Percentiles rank a stretch among this genome's conserved stretches.
These are phyloP conservation scores for Cotesia typhae DNA, from an alignment of 1,140 invertebrate genomes.

Conservation along the genomic window DNA sequence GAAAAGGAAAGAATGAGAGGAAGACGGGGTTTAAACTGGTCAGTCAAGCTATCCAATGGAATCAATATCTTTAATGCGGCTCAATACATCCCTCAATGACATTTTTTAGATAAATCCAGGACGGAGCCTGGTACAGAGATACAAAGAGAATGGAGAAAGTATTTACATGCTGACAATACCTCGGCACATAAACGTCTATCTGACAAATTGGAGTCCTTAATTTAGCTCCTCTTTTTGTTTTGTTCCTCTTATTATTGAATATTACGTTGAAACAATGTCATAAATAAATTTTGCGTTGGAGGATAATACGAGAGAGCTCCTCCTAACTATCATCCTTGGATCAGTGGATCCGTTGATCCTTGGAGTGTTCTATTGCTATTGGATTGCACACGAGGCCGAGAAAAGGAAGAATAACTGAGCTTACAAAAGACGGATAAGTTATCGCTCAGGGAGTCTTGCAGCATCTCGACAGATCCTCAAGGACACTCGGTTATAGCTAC, in stretches of 20 bases:
- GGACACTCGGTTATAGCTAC: slow-evolving; percentile 17
- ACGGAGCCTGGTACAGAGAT: too few species aligned
- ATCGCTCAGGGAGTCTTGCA: slow-evolving; percentile 1
- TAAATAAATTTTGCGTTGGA: slow-evolving; percentile 1
- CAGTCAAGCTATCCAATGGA: too few species aligned
- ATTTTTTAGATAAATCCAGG: too few species aligned
- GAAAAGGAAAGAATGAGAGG: too few species aligned
- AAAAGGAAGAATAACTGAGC: neutral
- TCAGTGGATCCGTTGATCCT: too few species aligned
- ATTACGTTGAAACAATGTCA: slow-evolving; percentile 13
- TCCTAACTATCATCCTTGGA: too few species aligned
- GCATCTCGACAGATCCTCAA: slow-evolving; percentile 2
- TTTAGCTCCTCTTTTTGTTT: neutral
- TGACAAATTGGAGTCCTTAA: slow-evolving; percentile 4
- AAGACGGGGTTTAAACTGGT: too few species aligned
- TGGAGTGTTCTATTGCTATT: too few species aligned
- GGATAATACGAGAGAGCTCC: neutral
- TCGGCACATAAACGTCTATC: slow-evolving; percentile 3
- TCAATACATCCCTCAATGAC: too few species aligned
- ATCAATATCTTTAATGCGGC: too few species aligned
- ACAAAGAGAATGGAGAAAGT: too few species aligned
- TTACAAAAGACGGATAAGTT: slow-evolving; percentile 21
- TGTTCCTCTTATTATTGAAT: neutral
- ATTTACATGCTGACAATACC: too few species aligned
- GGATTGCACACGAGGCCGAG: neutral